Percentiles rank a stretch among this genome's conserved stretches.
phyloP scores from a whole-genome alignment of 2,113 vertebrate species.

The Ptyas mucosa region DNA sequence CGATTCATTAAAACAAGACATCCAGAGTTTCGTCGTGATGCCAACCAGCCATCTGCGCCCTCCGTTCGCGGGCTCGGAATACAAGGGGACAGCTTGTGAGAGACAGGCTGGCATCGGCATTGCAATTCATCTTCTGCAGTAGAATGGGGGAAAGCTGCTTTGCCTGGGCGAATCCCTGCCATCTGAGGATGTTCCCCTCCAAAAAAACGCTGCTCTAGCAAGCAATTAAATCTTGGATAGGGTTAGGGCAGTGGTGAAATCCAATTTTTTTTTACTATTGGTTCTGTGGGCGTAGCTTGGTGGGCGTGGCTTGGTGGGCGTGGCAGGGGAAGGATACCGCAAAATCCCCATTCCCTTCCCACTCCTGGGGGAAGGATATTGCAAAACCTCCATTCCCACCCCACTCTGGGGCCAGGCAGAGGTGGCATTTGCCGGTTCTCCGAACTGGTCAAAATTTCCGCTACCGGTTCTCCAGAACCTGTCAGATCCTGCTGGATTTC shows the following conservation, averaged over 20 bases:
- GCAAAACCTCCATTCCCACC: too few relatives aligned
- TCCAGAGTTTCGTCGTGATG: slow-evolving; percentile 67
- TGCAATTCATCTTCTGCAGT: slow-evolving; percentile 51
- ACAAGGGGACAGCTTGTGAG: slow-evolving; percentile 56
- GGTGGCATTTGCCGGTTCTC: too few relatives aligned
- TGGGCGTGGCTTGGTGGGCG: too few relatives aligned
- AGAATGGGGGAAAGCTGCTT: slow-evolving; percentile 30
- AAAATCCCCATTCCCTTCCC: too few relatives aligned
- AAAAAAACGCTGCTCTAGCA: neutral
- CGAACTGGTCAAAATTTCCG: too few relatives aligned
- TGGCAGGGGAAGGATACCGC: too few relatives aligned
- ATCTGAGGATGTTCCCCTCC: neutral
- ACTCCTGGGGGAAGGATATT: too few relatives aligned
- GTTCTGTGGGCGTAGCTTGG: too few relatives aligned
- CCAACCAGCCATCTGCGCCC: slow-evolving; percentile 72
- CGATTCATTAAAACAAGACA: slow-evolving; percentile 70
- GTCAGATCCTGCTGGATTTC: too few relatives aligned
- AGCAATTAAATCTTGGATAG: neutral
- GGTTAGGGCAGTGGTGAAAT: neutral
- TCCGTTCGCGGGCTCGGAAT: slow-evolving; percentile 46
- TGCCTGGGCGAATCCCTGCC: slow-evolving; percentile 45
- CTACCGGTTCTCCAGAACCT: too few relatives aligned
- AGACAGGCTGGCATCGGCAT: slow-evolving; percentile 30
- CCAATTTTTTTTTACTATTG: too few relatives aligned
- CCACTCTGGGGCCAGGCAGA: too few relatives aligned